These are phyloP conservation scores for Pangasius krempfi DNA, from an alignment of 2,797 vertebrate species.

Conservation along the genomic window DNA sequence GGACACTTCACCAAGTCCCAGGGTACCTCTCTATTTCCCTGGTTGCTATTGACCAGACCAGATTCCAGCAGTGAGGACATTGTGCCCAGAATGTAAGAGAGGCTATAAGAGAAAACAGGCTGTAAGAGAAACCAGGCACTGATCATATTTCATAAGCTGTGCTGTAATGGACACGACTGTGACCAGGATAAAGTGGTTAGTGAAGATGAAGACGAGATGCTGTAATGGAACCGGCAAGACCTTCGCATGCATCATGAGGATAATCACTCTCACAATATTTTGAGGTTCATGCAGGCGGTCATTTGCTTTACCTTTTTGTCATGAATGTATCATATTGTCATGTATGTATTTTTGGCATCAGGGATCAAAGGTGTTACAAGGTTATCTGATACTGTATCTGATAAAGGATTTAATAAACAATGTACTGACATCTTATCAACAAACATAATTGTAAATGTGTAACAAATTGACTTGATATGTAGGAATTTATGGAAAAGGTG, in stretches of 20 bases:
- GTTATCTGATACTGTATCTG: neutral
- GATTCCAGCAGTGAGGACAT: constrained; percentile 58
- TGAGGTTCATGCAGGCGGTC: neutral
- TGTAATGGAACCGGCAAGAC: constrained; percentile 5
- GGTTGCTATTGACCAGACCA: constrained; percentile 53
- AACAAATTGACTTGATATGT: neutral
- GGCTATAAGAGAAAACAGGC: constrained; percentile 40
- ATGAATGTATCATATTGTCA: neutral
- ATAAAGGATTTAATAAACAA: neutral
- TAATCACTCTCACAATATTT: constrained; percentile 8
- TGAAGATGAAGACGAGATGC: constrained; percentile 44
- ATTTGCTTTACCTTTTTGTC: constrained; percentile 1
- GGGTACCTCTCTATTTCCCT: constrained; percentile 52
- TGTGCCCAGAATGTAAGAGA: constrained; percentile 49
- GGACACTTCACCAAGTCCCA: constrained; percentile 58
- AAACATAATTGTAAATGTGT: neutral
- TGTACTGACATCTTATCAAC: neutral
- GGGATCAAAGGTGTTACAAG: neutral
- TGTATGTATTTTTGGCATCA: neutral
- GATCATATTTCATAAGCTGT: constrained; percentile 72
- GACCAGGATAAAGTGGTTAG: constrained; percentile 26
- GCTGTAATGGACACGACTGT: constrained; percentile 73
- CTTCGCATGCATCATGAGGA: neutral
- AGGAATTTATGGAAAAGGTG: neutral
- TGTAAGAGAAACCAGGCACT: constrained; percentile 50